Base-by-base conservation (phyloP, 2,113 vertebrate genomes). In the Lepus timidus region DNA sequence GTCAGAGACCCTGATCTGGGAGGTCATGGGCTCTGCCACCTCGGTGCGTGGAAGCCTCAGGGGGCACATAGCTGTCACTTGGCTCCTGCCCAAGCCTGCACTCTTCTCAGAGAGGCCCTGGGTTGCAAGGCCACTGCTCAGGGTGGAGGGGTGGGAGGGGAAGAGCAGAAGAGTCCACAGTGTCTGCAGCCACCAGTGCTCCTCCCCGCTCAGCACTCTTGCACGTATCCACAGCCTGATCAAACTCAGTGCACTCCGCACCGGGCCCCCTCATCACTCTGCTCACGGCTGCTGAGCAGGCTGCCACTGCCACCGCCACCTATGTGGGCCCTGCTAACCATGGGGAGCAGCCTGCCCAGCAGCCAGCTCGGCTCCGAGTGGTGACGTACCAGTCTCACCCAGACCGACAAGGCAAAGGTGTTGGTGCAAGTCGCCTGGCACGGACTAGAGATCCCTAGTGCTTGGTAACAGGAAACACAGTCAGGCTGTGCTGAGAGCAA, bases 231-330 rank as follows among this genome's bases (percentile, higher is more conserved):
- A 12, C 29, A 79, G 64, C 36, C 27, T 44, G 55, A 90, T 64
- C 49, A 73, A 78, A n/a, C 29, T 52, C 80, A 51, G 29, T 14
- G 92, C 55, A 9, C 44, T 31, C 74, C 1, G 0, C 36, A 20
- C 61, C 1, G 5, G 49, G 65, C 55, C 76, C 81, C 73, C 81
- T 81, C 55, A 81, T 65, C 55, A 85, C 55, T 58, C 61, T 58
- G 87, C 76, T 71, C 55, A 10, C 96, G 39, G 11, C 85, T 82
- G 73, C 88, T 93, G 92, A 82, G 73, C 11, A 49, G 52, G 68
- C 90, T 73, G 16, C 71, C 0, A 0, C 4, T 1, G 22, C 86
- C 0, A 0, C 73, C 27, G 65, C 65, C 0, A 51, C 27, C 81
- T 17, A 1, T 23, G 39, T 14, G 61, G 83, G 49, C 73, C 61